Conservation (phyloP, 2,888 invertebrate genomes). For the Ophonus ardosiacus region DNA sequence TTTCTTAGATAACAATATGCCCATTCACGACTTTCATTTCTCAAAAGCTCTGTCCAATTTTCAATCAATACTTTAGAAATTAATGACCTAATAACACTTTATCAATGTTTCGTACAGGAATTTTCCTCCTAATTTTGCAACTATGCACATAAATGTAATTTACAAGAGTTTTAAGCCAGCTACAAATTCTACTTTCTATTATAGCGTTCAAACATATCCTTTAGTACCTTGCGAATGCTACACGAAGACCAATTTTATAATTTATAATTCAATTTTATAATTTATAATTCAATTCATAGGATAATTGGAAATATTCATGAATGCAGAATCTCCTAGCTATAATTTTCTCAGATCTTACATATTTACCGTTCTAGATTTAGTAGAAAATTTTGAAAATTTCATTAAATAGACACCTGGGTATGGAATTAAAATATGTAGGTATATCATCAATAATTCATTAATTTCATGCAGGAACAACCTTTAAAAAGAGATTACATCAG, state of each 20-base stretch:
- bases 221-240: background rate
- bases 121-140: constrained; percentile 9
- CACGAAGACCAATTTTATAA: background rate
- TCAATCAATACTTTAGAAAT: constrained; percentile 28
- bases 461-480: no score
- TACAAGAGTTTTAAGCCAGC: constrained; percentile 22
- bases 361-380: background rate
- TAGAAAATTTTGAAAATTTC: no score
- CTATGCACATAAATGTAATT: constrained; percentile 34
- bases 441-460: no score
- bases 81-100: constrained; percentile 31
- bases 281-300: constrained; percentile 5
- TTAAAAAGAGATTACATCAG: no score
- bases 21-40: constrained; percentile 25
- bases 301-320: background rate
- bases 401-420: no score
- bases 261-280: background rate
- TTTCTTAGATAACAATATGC: constrained; percentile 26
- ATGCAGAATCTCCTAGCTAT: background rate
- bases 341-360: background rate
- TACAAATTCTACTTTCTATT: constrained; percentile 24
- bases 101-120: constrained; percentile 22
- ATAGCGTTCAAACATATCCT: background rate
- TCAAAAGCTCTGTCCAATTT: constrained; percentile 3
- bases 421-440: no score